These are phyloP conservation scores for Trochalopteron elliotii DNA, from an alignment of 2,113 vertebrate species.

Conservation along the genomic window DNA sequence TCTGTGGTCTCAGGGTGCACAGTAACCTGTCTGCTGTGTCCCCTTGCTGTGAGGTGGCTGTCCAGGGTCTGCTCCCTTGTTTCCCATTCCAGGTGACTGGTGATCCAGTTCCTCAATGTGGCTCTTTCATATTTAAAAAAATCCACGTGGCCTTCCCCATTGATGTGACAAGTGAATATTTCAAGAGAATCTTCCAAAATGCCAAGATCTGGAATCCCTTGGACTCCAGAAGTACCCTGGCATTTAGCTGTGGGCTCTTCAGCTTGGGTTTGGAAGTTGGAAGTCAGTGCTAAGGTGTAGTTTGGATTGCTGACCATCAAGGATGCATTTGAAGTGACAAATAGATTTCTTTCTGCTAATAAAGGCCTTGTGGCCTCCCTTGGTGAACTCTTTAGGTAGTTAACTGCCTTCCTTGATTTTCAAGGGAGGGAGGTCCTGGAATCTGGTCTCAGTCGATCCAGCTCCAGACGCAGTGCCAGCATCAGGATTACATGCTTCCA, in stretches of 20 bases:
- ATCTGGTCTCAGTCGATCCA: background rate
- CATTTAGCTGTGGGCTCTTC: background rate
- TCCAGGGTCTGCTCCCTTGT: background rate
- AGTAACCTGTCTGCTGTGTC: background rate
- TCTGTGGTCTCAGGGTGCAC: background rate
- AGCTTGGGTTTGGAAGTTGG: background rate
- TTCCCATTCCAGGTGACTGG: rapidly evolving
- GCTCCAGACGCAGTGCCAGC: background rate
- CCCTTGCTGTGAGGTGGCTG: rapidly evolving
- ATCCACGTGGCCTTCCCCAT: rapidly evolving
- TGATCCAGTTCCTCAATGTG: background rate
- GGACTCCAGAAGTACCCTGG: background rate
- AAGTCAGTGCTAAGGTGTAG: background rate
- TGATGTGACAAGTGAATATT: background rate
- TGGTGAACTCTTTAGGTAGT: background rate
- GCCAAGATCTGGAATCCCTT: background rate
- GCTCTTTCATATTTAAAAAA: background rate
- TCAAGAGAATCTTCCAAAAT: background rate
- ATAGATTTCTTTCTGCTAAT: background rate
- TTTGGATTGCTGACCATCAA: rapidly evolving
- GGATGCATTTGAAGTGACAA: background rate
- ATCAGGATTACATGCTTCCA: background rate
- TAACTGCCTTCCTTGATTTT: background rate
- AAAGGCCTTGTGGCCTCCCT: background rate
- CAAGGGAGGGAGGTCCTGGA: background rate